These are phyloP conservation scores for Dicycla oo DNA, from an alignment of 2,888 invertebrate genomes.

Conservation along the genomic window DNA sequence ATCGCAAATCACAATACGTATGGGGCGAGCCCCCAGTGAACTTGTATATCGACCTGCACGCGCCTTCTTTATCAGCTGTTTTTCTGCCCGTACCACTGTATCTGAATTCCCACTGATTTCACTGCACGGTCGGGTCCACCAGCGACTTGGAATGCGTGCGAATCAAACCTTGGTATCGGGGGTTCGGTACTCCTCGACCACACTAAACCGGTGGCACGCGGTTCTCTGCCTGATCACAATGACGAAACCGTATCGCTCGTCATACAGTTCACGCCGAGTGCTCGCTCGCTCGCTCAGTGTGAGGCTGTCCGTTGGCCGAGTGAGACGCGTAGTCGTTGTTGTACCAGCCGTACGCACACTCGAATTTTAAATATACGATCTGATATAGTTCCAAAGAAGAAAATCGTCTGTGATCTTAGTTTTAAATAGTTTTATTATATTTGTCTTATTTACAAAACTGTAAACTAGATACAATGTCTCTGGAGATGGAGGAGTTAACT, in stretches of 20 bases:
- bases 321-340: constrained; percentile 70
- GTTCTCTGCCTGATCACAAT: constrained; percentile 73
- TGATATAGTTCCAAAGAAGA: constrained; percentile 85
- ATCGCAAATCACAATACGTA: constrained; percentile 68
- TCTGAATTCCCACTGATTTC: constrained; percentile 18
- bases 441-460: constrained; percentile 70
- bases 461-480: constrained; percentile 89
- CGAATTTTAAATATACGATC: constrained; percentile 81
- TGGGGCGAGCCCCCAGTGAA: constrained; percentile 83
- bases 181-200: constrained; percentile 62
- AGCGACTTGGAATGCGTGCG: constrained; percentile 37
- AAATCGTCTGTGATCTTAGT: constrained; percentile 83
- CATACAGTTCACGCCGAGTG: constrained; percentile 48
- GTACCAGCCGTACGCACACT: constrained; percentile 73
- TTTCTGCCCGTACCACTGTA: constrained; percentile 68
- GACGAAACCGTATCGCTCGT: constrained; percentile 71
- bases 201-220: constrained; percentile 78
- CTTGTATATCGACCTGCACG: constrained; percentile 76
- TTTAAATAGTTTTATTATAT: constrained; percentile 71
- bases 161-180: constrained; percentile 64
- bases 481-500: constrained; percentile 92
- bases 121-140: not conserved
- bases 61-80: constrained; percentile 78
- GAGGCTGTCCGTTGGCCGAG: constrained; percentile 74
- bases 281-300: constrained; percentile 71